Base-by-base conservation (phyloP, 2,888 invertebrate species). In the Auanema sp. region DNA sequence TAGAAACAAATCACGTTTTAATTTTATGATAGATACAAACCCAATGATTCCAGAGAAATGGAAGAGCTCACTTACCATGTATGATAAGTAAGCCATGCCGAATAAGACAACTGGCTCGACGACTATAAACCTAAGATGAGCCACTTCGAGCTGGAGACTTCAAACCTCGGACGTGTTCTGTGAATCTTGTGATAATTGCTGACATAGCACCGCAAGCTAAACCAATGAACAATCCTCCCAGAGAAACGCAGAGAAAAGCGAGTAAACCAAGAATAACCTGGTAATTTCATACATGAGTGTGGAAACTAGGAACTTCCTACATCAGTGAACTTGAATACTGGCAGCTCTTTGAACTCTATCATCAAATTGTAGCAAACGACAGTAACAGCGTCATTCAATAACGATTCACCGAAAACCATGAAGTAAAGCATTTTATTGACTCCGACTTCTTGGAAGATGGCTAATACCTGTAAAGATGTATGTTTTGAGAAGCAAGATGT, bases 381-480 rank as follows among this genome's bases (percentile, higher is more conserved):
- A 2, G 87, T 87, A 1, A 88, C 87, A 44, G 87, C 88, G 84
- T 88, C 87, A 75, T 88, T 88, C 18, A 88, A 84, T 12, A 88
- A 80, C 0, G 87, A 87, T 78, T 88, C 88, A 33, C 88, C 88
- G 79, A 88, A 88, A 11, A 88, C 87, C 65, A 88, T 84, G 76
- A 88, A 88, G 75, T 88, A 88, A 24, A 88, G 83, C 75, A 86
- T 85, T 71, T 87, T 86, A 77, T 88, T 88, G 49, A 88, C 88
- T 21, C 87, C 87, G 18, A 88, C 78, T 66, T 81, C 80, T 69
- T 81, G 78, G 65, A 81, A 81, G 49, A 81, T 79, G 12, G 81
- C 79, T 40, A 81, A 65, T 0, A 76, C 77, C 71, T 74, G 33
- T 2, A 60, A 40, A 50, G 24, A 49, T 18, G 11, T 8, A 23